Base-by-base conservation (phyloP, 2,113 vertebrate species). In the Syngnathoides biaculeatus region DNA sequence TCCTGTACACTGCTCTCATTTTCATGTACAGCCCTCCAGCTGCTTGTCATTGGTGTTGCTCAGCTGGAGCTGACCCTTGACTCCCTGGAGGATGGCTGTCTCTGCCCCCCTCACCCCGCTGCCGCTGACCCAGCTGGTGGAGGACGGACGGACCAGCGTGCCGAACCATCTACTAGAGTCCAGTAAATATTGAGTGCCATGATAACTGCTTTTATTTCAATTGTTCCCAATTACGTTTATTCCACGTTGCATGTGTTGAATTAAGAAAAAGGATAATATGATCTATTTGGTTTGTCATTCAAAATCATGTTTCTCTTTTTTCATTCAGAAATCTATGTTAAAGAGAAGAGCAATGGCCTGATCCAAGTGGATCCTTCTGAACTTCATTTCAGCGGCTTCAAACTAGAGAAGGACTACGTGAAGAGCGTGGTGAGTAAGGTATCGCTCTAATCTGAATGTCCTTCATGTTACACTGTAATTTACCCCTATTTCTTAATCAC, bases 361-460 rank as follows among this genome's bases (percentile, higher is more conserved):
- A 76, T 96, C 67, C 83, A 94, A 73, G 93, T 93, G 50, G 93
- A 93, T 67, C 97, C 97, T 17, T 79, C 93, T 20, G 90, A 93
- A 65, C 79, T 99, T 60, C 95, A 98, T 88, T 99, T 94, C 82
- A 94, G 92, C 84, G 95, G 95, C 8, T 97, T 95, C 83, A 81
- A 95, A 85, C 66, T 93, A 55, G 91, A 85, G 72, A 92, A 92
- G 72, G 88, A 91, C 64, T 94, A 94, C 59, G 81, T 82, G 2
- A 95, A 94, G 80, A 83, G 10, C 7, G 78, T 99, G 89, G 97
- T 97, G 84, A 81, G 93, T 72, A 63, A 69, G 22, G 35, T 27
- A 39, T 19, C 50, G 6, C 26, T 50, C 48, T 48, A 10, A 35
- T 62, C 52, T 66, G 43, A 14, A 38, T 60, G 9, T 52, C 0